Evolutionary conservation across 2,113 vertebrate species (phyloP).

Genomic region (Picathartes gymnocephalus): DNA sequence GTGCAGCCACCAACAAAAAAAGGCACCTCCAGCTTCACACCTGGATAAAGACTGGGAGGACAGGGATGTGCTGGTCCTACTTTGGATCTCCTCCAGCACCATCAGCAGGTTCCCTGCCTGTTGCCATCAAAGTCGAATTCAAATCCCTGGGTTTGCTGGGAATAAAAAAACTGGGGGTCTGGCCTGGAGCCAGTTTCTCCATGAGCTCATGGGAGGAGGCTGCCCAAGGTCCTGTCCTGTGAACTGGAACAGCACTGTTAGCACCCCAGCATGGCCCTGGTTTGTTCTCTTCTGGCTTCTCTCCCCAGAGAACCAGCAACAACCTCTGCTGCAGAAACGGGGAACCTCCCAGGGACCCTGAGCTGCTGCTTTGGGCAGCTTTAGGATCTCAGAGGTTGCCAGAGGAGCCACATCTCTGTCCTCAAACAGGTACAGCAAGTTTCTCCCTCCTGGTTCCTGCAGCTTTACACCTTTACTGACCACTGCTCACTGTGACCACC

Average conservation of each 20-base stretch:
- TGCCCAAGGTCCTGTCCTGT: neutral
- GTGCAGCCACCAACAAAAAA: neutral
- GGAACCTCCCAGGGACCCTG: neutral
- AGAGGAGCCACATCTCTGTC: neutral
- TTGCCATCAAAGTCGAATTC: neutral
- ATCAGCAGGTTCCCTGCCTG: neutral
- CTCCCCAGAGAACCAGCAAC: neutral
- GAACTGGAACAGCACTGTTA: accelerated
- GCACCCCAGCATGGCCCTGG: neutral
- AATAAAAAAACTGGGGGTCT: neutral
- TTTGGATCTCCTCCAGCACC: neutral
- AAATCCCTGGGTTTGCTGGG: neutral
- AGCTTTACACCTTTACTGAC: neutral
- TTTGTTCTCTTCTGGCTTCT: neutral
- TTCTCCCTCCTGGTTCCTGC: neutral
- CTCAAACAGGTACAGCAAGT: neutral
- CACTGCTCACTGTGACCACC: neutral
- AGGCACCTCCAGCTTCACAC: neutral
- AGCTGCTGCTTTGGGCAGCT: neutral
- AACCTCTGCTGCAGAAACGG: neutral
- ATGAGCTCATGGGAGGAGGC: accelerated
- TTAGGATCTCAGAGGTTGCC: neutral
- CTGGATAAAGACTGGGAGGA: neutral
- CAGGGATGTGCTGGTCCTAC: neutral
- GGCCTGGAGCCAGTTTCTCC: neutral